Percentiles rank a stretch among this genome's conserved stretches.
phyloP scores from a whole-genome alignment of 2,797 vertebrate species.

The Parambassis ranga region DNA sequence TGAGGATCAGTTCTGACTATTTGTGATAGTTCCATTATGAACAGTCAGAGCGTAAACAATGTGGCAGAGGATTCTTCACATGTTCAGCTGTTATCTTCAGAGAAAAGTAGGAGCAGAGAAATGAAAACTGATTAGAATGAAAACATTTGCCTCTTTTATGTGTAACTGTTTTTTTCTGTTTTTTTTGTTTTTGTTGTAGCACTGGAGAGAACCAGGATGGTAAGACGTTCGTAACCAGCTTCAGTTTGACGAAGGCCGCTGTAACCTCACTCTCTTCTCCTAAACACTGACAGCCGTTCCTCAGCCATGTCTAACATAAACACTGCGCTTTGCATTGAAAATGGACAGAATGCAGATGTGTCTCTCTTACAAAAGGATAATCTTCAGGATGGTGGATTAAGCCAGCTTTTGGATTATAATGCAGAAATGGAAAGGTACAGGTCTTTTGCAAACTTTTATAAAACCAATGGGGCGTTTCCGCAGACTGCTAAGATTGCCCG shows the following conservation, averaged over 20 bases:
- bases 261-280: slow-evolving; percentile 52
- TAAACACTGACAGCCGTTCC: slow-evolving; percentile 59
- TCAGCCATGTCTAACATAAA: slow-evolving; percentile 88
- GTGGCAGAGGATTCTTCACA: slow-evolving; percentile 51
- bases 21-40: slow-evolving; percentile 54
- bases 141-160: slow-evolving; percentile 60
- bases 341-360: slow-evolving; percentile 87
- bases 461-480: slow-evolving; percentile 92
- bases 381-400: slow-evolving; percentile 93
- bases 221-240: slow-evolving; percentile 76
- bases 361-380: slow-evolving; percentile 94
- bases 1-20: slow-evolving; percentile 45
- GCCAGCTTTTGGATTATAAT: slow-evolving; percentile 98
- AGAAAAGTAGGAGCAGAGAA: slow-evolving; percentile 40
- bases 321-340: slow-evolving; percentile 95
- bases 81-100: slow-evolving; percentile 36
- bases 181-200: slow-evolving; percentile 65
- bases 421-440: slow-evolving; percentile 97
- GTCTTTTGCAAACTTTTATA: slow-evolving; percentile 97
- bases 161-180: slow-evolving; percentile 75
- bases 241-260: slow-evolving; percentile 70
- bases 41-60: slow-evolving; percentile 45
- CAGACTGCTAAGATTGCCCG: slow-evolving; percentile 96
- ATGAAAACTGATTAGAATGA: slow-evolving; percentile 52
- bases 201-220: slow-evolving; percentile 79